phyloP scores from a whole-genome alignment of 2,113 vertebrate species.

The Clarias batrachus region DNA sequence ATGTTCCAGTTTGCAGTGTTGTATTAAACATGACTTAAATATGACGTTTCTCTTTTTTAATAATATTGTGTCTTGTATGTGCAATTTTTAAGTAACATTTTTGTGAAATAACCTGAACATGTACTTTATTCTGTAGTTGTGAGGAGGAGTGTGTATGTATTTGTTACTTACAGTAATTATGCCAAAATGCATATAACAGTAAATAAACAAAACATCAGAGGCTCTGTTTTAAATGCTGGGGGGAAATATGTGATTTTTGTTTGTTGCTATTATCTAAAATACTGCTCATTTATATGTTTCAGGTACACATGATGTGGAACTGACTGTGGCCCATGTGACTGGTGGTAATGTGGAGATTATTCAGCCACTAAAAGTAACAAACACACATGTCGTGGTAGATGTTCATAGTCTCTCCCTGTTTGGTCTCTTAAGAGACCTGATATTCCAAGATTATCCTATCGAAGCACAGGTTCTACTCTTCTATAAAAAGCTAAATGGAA shows the following conservation, averaged over 20 bases:
- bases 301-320: neutral
- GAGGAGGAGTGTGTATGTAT: no score
- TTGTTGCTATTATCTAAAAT: no score
- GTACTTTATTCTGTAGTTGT: no score
- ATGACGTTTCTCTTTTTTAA: no score
- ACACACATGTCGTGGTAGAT: slow-evolving; percentile 24
- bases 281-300: slow-evolving; percentile 6
- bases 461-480: slow-evolving; percentile 44
- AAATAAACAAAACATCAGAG: no score
- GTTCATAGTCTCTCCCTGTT: slow-evolving; percentile 25
- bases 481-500: neutral
- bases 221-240: no score
- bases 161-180: no score
- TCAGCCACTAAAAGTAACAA: slow-evolving; percentile 32
- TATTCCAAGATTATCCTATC: neutral
- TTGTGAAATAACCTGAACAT: no score
- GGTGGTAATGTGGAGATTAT: slow-evolving; percentile 37
- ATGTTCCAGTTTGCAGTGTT: neutral
- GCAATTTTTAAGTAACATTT: no score
- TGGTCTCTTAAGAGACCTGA: slow-evolving; percentile 26
- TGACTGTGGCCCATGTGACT: slow-evolving; percentile 49
- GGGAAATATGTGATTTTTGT: no score
- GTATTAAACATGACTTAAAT: neutral
- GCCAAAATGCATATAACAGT: no score
- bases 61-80: no score